Conservation (phyloP, 2,888 invertebrate genomes). For the Ennomos quercinarius region DNA sequence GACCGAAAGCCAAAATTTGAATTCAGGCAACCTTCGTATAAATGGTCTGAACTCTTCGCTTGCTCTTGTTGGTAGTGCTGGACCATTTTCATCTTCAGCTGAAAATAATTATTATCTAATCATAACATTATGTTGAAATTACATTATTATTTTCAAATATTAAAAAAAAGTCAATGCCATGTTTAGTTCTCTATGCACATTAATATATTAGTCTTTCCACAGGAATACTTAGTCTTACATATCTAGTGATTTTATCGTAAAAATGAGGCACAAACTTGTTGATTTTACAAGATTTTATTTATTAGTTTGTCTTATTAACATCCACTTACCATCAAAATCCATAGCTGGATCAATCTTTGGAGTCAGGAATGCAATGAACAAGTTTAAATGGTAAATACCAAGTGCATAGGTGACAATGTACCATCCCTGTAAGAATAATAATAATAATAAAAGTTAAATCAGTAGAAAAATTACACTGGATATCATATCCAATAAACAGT, state of each 20-base stretch:
- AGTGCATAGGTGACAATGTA: slow-evolving; percentile 99
- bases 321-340: slow-evolving; percentile 93
- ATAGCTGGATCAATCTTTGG: slow-evolving; percentile 99
- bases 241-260: too few relatives aligned
- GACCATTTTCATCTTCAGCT: slow-evolving; percentile 91
- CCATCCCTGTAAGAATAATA: slow-evolving; percentile 93
- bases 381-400: slow-evolving; percentile 99
- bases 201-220: not conserved
- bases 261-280: too few relatives aligned
- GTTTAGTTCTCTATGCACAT: slow-evolving; percentile 1
- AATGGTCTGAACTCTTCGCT: slow-evolving; percentile 99
- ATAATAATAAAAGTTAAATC: not conserved
- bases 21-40: slow-evolving; percentile 98
- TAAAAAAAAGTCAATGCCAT: too few relatives aligned
- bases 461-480: too few relatives aligned
- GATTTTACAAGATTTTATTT: too few relatives aligned
- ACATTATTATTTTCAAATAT: too few relatives aligned
- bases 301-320: too few relatives aligned
- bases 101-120: slow-evolving; percentile 29
- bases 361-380: slow-evolving; percentile 99
- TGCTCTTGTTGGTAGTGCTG: slow-evolving; percentile 96
- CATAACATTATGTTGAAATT: too few relatives aligned
- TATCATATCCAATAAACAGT: too few relatives aligned
- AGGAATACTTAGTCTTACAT: too few relatives aligned
- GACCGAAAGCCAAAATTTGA: slow-evolving; percentile 99